A percentile compares a stretch with the other conserved stretches of the same genome.
phyloP scores from a whole-genome alignment of 2,797 vertebrate species.

The Rhinella marina region DNA sequence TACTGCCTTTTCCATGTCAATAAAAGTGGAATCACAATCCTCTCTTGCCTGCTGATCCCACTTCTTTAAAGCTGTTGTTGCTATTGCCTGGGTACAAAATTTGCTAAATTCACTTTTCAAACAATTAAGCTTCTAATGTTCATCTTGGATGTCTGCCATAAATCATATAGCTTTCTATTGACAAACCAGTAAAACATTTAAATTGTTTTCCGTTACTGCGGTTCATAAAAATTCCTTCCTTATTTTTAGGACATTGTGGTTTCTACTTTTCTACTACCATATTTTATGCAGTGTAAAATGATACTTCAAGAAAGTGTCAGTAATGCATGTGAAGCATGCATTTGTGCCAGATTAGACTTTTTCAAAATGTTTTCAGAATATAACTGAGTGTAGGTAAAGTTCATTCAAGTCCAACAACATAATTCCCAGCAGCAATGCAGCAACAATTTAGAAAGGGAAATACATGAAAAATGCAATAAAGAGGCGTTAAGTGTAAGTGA shows the following conservation, averaged over 20 bases:
- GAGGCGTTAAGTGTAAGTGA: too few species aligned
- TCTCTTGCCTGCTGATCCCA: background rate
- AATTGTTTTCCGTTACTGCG: background rate
- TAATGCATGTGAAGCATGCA: background rate
- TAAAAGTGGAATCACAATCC: background rate
- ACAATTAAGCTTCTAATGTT: background rate
- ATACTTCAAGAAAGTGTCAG: background rate
- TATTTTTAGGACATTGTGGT: background rate
- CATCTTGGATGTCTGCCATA: background rate
- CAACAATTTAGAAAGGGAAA: too few species aligned
- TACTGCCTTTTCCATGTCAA: background rate
- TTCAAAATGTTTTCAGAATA: too few species aligned
- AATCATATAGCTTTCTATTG: constrained; percentile 10
- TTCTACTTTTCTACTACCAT: background rate
- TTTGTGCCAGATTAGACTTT: too few species aligned
- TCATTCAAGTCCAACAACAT: too few species aligned
- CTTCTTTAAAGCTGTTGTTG: background rate
- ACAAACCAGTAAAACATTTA: constrained; percentile 21
- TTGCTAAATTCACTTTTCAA: constrained; percentile 1
- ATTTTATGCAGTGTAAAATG: background rate
- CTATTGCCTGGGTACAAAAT: background rate
- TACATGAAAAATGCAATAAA: too few species aligned
- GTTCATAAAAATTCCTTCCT: background rate
- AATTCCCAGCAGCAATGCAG: too few species aligned
- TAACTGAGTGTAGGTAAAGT: too few species aligned